These are phyloP conservation scores for Drosophila chauvacae DNA, from an alignment of 1,140 invertebrate species.

Conservation along the genomic window DNA sequence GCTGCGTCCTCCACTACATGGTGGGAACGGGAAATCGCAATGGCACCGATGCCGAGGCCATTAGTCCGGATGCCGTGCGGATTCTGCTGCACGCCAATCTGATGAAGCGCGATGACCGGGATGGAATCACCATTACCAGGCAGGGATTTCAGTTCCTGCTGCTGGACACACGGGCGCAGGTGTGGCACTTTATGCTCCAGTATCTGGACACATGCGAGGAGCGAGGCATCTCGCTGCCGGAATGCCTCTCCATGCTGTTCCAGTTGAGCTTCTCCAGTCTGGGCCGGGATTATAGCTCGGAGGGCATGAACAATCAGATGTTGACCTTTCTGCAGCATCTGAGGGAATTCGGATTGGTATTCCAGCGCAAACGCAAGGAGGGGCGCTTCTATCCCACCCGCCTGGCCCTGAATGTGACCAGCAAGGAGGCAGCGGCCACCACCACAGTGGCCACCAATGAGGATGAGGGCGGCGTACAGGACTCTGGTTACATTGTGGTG, in stretches of 20 bases:
- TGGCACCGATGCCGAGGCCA: slow-evolving; percentile 90
- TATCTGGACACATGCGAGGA: slow-evolving; percentile 96
- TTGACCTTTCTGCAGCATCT: slow-evolving; percentile 97
- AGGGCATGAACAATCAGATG: slow-evolving; percentile 95
- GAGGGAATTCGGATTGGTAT: slow-evolving; percentile 98
- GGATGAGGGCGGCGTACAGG: slow-evolving; percentile 84
- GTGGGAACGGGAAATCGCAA: slow-evolving; percentile 90
- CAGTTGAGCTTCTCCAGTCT: slow-evolving; percentile 98
- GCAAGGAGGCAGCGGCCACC: slow-evolving; percentile 55
- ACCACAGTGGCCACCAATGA: slow-evolving; percentile 59
- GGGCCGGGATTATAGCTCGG: slow-evolving; percentile 97
- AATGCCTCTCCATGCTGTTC: slow-evolving; percentile 97
- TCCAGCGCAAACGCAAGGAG: slow-evolving; percentile 96
- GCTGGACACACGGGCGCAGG: slow-evolving; percentile 90
- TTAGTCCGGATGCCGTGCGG: slow-evolving; percentile 96
- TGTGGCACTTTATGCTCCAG: slow-evolving; percentile 98
- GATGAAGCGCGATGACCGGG: slow-evolving; percentile 94
- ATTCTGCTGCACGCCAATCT: slow-evolving; percentile 96
- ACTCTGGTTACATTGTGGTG: slow-evolving; percentile 94
- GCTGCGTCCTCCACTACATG: slow-evolving; percentile 98
- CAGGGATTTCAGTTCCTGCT: slow-evolving; percentile 98
- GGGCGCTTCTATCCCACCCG: slow-evolving; percentile 97
- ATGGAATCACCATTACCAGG: slow-evolving; percentile 94
- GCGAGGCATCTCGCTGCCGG: slow-evolving; percentile 93
- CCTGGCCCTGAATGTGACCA: slow-evolving; percentile 94